Base-by-base conservation (phyloP, 64 coral and sea anemone genomes). In the Exaiptasia diaphana region DNA sequence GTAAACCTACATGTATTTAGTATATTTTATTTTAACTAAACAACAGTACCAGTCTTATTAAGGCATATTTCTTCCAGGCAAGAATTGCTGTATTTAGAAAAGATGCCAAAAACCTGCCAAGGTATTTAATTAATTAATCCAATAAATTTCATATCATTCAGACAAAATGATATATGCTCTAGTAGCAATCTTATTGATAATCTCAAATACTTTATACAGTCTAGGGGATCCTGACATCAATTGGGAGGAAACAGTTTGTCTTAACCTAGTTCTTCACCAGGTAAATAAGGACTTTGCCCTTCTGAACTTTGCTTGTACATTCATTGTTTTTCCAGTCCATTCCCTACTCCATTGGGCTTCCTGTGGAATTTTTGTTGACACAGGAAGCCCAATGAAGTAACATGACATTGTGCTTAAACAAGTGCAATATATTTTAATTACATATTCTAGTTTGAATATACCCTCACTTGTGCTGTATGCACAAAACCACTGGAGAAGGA, bases 211-310 rank as follows among this genome's bases (percentile, higher is more conserved):
- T n/a, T n/a, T n/a, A n/a, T n/a, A 9, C 25, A 94, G 91, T 23
- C 58, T 94, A 29, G 91, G 91, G 36, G 91, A 94, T 49, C 91
- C 91, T 77, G 78, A 83, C 2, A 94, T 94, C 58, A 83, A 94
- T 27, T 94, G 91, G 91, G 91, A 94, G 34, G 91, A 94, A 33
- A 89, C 91, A 7, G 91, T 94, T 64, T 94, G 86, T 85, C 91
- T 94, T 0, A 94, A 94, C 39, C 48, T 94, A 40, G 86, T 94
- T 28, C 62, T 94, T 71, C 91, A 94, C 44, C 91, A 94, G 72
- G 91, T 88, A 83, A 84, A 7, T n/a, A n/a, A n/a, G n/a, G n/a
- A n/a, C n/a, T n/a, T n/a, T n/a, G n/a, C n/a, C n/a, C n/a, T n/a
- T n/a, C n/a, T n/a, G n/a, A n/a, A n/a, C n/a, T n/a, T n/a, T n/a